phyloP scores from a whole-genome alignment of 2,888 invertebrate genomes.

The Dasysyrphus albostriatus region DNA sequence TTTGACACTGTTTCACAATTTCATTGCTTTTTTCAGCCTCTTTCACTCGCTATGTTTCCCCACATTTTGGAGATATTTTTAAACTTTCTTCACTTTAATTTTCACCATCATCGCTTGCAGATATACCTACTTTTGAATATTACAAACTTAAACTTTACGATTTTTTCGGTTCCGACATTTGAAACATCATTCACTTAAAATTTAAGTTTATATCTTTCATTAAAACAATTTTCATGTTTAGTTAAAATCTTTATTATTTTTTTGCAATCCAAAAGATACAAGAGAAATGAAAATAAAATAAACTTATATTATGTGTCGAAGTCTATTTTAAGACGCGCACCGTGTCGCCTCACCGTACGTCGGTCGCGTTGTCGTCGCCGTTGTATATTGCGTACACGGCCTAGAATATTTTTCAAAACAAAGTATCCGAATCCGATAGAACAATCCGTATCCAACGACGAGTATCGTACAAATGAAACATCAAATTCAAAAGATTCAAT shows the following conservation, averaged over 20 bases:
- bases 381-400: constrained; percentile 43
- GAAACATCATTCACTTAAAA: constrained; percentile 8
- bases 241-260: constrained; percentile 40
- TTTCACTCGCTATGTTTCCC: constrained; percentile 69
- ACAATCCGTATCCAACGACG: constrained; percentile 65
- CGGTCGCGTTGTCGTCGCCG: background rate
- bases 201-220: constrained; percentile 19
- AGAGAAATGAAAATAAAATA: constrained; percentile 47
- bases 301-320: constrained; percentile 39
- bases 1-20: constrained; percentile 70
- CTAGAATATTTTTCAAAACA: constrained; percentile 44
- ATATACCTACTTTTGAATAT: constrained; percentile 19
- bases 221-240: constrained; percentile 28
- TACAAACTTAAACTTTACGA: constrained; percentile 1
- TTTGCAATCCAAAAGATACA: constrained; percentile 60
- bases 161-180: background rate
- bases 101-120: constrained; percentile 51
- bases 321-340: constrained; percentile 72
- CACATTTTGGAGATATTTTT: constrained; percentile 72
- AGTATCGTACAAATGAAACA: constrained; percentile 61
- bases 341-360: constrained; percentile 37
- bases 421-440: constrained; percentile 54
- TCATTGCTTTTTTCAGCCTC: constrained; percentile 30
- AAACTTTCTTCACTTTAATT: constrained; percentile 61
- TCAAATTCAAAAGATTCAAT: constrained; percentile 38